phyloP scores from a whole-genome alignment of 23 tunicate species.

The Diplosoma virens region DNA sequence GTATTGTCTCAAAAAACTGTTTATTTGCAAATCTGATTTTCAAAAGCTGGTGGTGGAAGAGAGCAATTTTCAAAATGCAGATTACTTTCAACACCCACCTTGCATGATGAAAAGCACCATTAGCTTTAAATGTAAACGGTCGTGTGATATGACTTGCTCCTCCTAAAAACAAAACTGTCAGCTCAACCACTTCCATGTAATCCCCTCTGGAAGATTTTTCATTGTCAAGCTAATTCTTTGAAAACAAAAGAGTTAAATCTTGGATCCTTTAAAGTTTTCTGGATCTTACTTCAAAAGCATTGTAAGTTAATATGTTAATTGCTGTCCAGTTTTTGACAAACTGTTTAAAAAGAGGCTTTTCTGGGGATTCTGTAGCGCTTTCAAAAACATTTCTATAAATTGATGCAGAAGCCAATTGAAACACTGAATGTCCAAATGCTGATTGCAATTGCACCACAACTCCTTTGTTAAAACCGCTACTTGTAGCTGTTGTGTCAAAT shows the following conservation, averaged over 20 bases:
- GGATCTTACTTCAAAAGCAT: background rate
- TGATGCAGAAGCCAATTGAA: conserved; percentile 6
- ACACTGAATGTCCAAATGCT: background rate
- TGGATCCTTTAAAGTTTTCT: conserved; percentile 6
- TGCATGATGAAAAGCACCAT: conserved; percentile 18
- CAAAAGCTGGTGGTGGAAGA: conserved; percentile 2
- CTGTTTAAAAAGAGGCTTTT: background rate
- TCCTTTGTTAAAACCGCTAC: background rate
- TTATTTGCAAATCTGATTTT: background rate
- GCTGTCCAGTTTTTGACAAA: background rate
- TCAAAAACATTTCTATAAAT: conserved; percentile 7
- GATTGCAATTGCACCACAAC: conserved; percentile 11
- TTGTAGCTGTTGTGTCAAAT: background rate
- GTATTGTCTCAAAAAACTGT: background rate
- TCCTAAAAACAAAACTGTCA: conserved; percentile 1
- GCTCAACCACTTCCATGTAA: conserved; percentile 6
- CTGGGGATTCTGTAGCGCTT: background rate
- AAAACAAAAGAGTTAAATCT: background rate
- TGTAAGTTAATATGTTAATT: background rate
- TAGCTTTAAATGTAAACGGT: background rate
- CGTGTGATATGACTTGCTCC: background rate
- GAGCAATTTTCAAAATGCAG: conserved; percentile 21
- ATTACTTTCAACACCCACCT: conserved; percentile 22
- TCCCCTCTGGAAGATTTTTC: background rate
- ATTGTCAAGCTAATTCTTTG: background rate